Percentiles rank a stretch among this genome's conserved stretches.
Evolutionary conservation across 64 coral and sea anemone genomes (phyloP).

Genomic region (Astreopora myriophthalma): DNA sequence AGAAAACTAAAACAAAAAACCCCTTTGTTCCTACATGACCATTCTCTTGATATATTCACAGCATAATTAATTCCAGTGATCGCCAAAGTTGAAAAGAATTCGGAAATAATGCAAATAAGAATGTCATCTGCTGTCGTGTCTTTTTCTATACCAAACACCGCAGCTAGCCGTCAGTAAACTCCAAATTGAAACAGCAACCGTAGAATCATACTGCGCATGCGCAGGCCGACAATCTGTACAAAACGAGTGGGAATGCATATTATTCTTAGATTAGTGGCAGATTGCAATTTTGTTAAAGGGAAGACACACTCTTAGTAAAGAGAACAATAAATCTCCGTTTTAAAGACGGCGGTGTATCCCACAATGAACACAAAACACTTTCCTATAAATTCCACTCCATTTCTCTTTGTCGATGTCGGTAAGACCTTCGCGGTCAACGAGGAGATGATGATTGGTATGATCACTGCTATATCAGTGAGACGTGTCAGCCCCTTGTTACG

Average conservation of each 20-base stretch:
- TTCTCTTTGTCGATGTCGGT: neutral
- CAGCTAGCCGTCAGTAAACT: too few relatives aligned
- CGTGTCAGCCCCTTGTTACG: slow-evolving; percentile 65
- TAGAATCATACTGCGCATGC: neutral
- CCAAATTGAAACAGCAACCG: neutral
- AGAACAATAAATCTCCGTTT: neutral
- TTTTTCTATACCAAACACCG: too few relatives aligned
- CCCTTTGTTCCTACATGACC: too few relatives aligned
- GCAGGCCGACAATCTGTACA: neutral
- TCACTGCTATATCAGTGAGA: slow-evolving; percentile 70
- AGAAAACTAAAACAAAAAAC: too few relatives aligned
- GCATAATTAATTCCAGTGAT: too few relatives aligned
- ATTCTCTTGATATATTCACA: too few relatives aligned
- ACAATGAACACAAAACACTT: neutral
- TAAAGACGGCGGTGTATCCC: neutral
- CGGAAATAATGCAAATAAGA: too few relatives aligned
- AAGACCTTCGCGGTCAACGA: slow-evolving; percentile 44
- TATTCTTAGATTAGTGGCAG: too few relatives aligned
- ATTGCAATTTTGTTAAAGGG: too few relatives aligned
- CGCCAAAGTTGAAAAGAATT: too few relatives aligned
- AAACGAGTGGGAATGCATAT: neutral
- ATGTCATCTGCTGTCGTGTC: too few relatives aligned
- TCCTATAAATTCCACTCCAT: neutral
- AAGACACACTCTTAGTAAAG: too few relatives aligned
- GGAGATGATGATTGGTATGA: slow-evolving; percentile 68